phyloP scores from a whole-genome alignment of 2,113 vertebrate genomes.

The Corythornis madagascariensis region DNA sequence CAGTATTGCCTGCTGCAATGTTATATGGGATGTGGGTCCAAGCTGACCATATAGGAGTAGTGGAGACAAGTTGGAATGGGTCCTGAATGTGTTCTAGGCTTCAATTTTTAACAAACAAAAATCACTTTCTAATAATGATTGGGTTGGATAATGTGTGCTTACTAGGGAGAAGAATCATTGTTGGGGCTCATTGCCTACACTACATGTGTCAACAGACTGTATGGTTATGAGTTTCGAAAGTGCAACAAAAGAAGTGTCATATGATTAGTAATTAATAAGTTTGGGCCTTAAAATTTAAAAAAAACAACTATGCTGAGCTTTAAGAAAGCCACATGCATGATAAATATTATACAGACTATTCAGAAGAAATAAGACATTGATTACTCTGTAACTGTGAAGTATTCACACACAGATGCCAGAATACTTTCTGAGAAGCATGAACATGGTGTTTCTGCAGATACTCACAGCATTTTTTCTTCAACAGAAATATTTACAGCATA shows the following conservation, averaged over 20 bases:
- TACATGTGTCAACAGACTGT: neutral
- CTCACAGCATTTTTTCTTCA: slow-evolving; percentile 21
- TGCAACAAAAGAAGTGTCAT: neutral
- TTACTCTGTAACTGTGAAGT: neutral
- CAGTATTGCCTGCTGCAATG: neutral
- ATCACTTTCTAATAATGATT: neutral
- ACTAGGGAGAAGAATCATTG: neutral
- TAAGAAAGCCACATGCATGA: neutral
- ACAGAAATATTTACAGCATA: neutral
- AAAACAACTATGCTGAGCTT: neutral
- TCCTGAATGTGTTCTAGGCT: neutral
- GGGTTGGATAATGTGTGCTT: neutral
- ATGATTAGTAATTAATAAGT: neutral
- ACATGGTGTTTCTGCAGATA: slow-evolving; percentile 11
- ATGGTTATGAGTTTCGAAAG: neutral
- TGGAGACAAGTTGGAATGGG: neutral
- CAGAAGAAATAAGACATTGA: neutral
- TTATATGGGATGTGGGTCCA: neutral
- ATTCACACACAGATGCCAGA: neutral
- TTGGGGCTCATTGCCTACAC: neutral
- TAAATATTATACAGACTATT: neutral
- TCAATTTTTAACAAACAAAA: neutral
- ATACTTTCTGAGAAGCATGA: neutral
- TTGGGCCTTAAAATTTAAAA: neutral
- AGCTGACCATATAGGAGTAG: neutral